phyloP scores from a whole-genome alignment of 2,888 invertebrate species.

The Abrostola tripartita region DNA sequence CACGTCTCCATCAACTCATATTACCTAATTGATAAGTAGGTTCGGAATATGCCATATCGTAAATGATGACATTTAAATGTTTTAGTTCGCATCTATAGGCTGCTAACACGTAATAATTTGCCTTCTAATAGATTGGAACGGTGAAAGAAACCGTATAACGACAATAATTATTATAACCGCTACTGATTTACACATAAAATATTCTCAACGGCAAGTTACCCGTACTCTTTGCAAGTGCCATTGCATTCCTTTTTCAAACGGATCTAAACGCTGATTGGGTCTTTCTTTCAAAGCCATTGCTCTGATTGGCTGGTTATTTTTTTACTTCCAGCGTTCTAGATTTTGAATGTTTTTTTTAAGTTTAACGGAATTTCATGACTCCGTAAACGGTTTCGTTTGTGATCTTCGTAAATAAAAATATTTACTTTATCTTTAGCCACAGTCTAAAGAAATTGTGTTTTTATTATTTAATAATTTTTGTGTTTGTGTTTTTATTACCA shows the following conservation, averaged over 20 bases:
- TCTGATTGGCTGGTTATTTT: slow-evolving; percentile 43
- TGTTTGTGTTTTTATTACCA: slow-evolving; percentile 21
- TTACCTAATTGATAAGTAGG: no score
- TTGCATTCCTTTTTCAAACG: slow-evolving; percentile 44
- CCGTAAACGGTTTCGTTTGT: slow-evolving; percentile 37
- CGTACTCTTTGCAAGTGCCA: slow-evolving; percentile 26
- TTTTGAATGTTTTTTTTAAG: slow-evolving; percentile 33
- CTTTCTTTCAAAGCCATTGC: slow-evolving; percentile 40
- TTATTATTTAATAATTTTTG: slow-evolving; percentile 28
- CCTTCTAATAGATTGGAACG: no score
- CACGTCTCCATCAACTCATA: no score
- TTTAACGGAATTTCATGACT: slow-evolving; percentile 29
- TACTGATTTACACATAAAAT: not conserved
- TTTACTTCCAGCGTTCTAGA: slow-evolving; percentile 27
- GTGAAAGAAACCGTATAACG: no score
- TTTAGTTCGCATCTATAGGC: no score
- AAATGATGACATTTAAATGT: no score
- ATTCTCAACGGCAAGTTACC: slow-evolving; percentile 7
- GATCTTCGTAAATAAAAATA: slow-evolving; percentile 26
- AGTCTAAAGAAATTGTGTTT: slow-evolving; percentile 21
- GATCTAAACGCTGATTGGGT: slow-evolving; percentile 48
- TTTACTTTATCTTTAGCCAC: slow-evolving; percentile 14
- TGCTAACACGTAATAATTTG: no score
- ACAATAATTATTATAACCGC: no score
- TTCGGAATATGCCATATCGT: no score